Base-by-base conservation (phyloP, 2,113 vertebrate species). In the Ginglymostoma cirratum region DNA sequence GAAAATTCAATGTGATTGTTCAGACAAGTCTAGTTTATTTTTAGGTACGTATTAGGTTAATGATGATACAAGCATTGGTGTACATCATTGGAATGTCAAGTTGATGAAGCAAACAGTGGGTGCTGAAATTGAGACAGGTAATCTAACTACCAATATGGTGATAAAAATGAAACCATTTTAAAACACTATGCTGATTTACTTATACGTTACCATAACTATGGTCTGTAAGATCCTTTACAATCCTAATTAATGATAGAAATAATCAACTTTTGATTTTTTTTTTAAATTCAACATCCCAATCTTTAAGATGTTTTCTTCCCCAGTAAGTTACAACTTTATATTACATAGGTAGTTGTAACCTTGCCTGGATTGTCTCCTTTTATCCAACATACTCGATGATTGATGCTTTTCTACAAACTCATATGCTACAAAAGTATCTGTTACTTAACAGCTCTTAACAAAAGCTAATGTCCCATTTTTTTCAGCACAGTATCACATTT, bases 381-480 rank as follows among this genome's bases (percentile, higher is more conserved):
- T 6, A 67, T 94, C n/a, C 24, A 48, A 3, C 5, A 48, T 7
- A 34, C 1, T 1, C 67, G 93, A 3, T 70, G 38, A 45, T 42
- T 42, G n/a, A 94, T 38, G 89, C 2, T 72, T 95, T 95, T 72
- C 42, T 24, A 48, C 67, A 72, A 67, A 48, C 42, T 30, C 12
- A 72, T 34, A 30, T 27, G 48, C 23, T 61, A 6, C 66, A 52
- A 34, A 55, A 55, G 27, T 89, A 70, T 72, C 42, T 70, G 67
- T 95, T 95, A 48, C 38, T 30, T 69, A 45, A 48, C 66, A 30
- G 67, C 67, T 48, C 72, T 42, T 12, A 95, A 69, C 67, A 55
- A 72, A 72, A 95, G 93, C 38, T 95, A 95, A 48, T 72, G 24
- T 72, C 93, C 42, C 67, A 72, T 72, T 30, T 95, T 95, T 94